Evolutionary conservation across 1,140 invertebrate species (phyloP).

Genomic region (Calliopsis andreniformis): DNA sequence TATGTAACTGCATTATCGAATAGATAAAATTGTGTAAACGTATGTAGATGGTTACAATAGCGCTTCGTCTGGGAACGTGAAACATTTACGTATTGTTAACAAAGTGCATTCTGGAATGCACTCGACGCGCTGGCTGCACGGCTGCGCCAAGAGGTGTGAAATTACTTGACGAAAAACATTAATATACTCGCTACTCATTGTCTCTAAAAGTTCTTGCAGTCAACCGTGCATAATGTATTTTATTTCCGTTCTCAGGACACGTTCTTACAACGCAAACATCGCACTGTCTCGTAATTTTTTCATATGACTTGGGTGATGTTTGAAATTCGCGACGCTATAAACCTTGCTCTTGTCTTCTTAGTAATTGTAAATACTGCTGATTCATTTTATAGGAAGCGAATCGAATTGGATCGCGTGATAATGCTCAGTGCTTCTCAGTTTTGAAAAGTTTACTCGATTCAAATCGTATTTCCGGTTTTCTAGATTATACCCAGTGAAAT

Average conservation of each 20-base stretch:
- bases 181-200: background rate
- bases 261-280: background rate
- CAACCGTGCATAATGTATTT: background rate
- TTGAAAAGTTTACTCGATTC: background rate
- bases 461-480: background rate
- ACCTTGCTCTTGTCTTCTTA: too few species aligned
- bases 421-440: too few species aligned
- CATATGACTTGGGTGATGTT: background rate
- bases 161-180: constrained; percentile 6
- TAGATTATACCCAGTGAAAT: constrained; percentile 44
- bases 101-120: background rate
- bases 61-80: background rate
- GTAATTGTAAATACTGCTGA: too few species aligned
- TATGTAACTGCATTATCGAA: too few species aligned
- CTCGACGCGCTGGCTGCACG: background rate
- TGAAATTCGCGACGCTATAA: too few species aligned
- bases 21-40: too few species aligned
- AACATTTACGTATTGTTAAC: constrained; percentile 7
- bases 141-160: background rate
- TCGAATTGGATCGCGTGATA: too few species aligned
- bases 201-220: background rate
- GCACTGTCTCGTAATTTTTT: background rate
- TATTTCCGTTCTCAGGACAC: background rate
- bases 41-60: background rate
- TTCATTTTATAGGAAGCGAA: too few species aligned